Evolutionary conservation across 2,797 vertebrate species (phyloP), one percentile per base, ranked within the genome.

Genomic region (Etheostoma nigrum): DNA sequence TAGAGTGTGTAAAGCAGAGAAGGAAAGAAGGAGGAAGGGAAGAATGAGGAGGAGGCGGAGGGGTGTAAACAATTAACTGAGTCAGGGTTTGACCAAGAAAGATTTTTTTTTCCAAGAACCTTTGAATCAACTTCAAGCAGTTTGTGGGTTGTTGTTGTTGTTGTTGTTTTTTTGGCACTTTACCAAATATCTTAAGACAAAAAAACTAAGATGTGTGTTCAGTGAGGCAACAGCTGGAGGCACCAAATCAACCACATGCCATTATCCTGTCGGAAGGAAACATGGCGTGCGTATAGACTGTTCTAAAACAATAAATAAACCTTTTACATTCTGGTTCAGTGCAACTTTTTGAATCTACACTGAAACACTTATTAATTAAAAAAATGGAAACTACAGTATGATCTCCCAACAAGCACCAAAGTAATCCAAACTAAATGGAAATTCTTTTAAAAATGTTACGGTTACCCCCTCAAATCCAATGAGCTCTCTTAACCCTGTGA

Each of bases 21-120:
- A 74, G 48, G 36, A 54, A 48, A 42, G 57, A 47, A 23, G 25
- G 25, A 25, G 25, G 25, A 25, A 4, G 25, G 4, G 25, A 4
- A 25, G 40, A 11, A 42, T 13, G 5, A 45, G 57, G 21, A 44
- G 60, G 47, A 61, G 48, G 18, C 51, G 44, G 59, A 73, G 75
- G 86, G 51, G 67, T 66, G 82, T 64, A 69, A 83, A 88, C 89
- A 84, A 84, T 82, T 81, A 83, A 84, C 81, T 80, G 80, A 89
- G 79, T 88, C 81, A 84, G 81, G 54, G 66, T 78, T 83, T 78
- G 64, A 84, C 73, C 69, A 70, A 67, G 63, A 74, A 72, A 79
- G 69, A 21, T 67, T 53, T 71, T 8, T 54, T 33, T 51, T 23
- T 33, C 53, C 11, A 15, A 45, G n/a, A 52, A 15, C n/a, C 67